Evolutionary conservation across 2,797 vertebrate species (phyloP), one percentile per base, ranked within the genome.

Genomic region (Cirrhinus molitorella): DNA sequence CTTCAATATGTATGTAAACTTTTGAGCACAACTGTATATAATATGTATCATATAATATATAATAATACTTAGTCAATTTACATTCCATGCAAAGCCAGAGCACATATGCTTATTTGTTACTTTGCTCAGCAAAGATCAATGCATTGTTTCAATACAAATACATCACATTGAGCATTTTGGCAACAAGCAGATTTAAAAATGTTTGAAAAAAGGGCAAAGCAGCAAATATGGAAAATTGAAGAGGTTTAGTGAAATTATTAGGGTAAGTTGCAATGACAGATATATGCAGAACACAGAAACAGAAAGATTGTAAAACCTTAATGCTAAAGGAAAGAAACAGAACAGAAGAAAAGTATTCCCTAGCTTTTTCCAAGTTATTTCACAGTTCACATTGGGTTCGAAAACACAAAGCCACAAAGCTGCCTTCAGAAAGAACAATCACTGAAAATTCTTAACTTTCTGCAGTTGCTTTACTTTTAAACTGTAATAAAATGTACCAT

Each of bases 121-220:
- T 53, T 79, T 21, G 74, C 40, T 70, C 61, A 68, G 14, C 57
- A 76, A 25, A 76, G 43, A 72, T 73, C 34, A 25, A 14, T 40
- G 79, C 79, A 80, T 37, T 75, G 55, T 19, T 14, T 37, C 37
- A 79, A 43, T 28, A 66, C 79, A 55, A 75, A 31, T 28, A 75
- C 34, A 74, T 70, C 71, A 79, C 70, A 84, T 57, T 79, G 19
- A 67, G 14, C 11, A 7, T 75, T 70, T 80, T 68, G 28, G 28
- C 25, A 45, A 71, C 45, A 14, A 66, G 17, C 61, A 23, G 40
- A 31, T 28, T 47, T 37, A 12, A 40, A 47, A 61, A 19, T 63
- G 66, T 72, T 71, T 81, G 75, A 9, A 76, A 72, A 83, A 28
- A 53, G 23, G 66, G 66, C 53, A 77, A 74, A 73, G 66, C 78